Evolutionary conservation across 2,888 invertebrate species (phyloP).

Genomic region (Acrobasis consociella): DNA sequence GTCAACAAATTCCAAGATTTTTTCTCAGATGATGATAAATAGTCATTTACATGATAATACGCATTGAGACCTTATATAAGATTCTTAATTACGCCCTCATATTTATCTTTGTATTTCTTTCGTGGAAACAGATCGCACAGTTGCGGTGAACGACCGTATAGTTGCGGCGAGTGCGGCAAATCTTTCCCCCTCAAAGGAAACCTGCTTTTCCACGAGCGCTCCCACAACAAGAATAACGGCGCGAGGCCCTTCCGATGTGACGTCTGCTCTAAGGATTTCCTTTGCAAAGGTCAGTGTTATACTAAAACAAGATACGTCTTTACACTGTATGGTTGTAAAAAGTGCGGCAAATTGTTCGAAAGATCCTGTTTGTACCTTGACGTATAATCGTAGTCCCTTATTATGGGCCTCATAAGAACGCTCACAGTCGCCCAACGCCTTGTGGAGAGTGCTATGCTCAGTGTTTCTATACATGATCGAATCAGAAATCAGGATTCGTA

Average conservation of each 20-base stretch:
- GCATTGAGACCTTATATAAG: too few species aligned
- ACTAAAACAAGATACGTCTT: background rate
- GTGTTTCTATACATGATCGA: too few species aligned
- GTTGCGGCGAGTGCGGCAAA: constrained; percentile 93
- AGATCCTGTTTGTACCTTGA: background rate
- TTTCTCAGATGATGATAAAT: too few species aligned
- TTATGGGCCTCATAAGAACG: too few species aligned
- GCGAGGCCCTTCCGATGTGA: constrained; percentile 90
- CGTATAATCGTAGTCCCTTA: too few species aligned
- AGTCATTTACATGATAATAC: too few species aligned
- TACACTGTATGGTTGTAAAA: background rate
- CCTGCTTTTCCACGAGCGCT: constrained; percentile 92
- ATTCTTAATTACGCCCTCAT: background rate
- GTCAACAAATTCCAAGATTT: too few species aligned
- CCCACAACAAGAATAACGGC: constrained; percentile 88
- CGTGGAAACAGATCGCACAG: constrained; percentile 77
- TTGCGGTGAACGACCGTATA: constrained; percentile 90
- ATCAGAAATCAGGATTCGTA: too few species aligned
- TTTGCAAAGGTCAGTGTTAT: constrained; percentile 87
- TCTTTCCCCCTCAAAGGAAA: constrained; percentile 93
- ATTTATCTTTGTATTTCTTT: background rate
- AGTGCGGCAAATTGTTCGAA: background rate
- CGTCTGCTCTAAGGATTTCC: constrained; percentile 92
- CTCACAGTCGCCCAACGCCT: too few species aligned
- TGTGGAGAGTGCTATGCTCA: too few species aligned